A percentile compares a stretch with the other conserved stretches of the same genome.
Conservation (phyloP, 2,888 invertebrate genomes). For the Cordilura impudica region DNA sequence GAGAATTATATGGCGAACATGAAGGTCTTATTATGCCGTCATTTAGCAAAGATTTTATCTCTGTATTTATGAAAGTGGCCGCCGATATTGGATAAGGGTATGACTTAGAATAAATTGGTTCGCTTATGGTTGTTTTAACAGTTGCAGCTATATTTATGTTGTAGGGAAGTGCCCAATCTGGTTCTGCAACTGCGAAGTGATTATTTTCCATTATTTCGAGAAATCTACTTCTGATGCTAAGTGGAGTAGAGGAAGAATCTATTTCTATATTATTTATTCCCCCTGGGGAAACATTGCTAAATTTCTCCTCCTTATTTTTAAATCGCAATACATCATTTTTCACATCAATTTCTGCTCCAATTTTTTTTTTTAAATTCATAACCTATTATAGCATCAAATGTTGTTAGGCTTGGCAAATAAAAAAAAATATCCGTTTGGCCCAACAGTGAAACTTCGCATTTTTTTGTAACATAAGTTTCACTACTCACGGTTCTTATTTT, state of each 20-base stretch:
- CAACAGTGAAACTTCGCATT: neutral
- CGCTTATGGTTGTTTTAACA: too few relatives aligned
- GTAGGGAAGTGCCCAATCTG: neutral
- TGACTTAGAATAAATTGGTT: too few relatives aligned
- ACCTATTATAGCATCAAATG: too few relatives aligned
- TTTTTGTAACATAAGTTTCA: neutral
- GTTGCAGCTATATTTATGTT: too few relatives aligned
- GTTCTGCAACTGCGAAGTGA: constrained; percentile 14
- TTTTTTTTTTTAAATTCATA: constrained; percentile 1
- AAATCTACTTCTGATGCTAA: neutral
- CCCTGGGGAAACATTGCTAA: neutral
- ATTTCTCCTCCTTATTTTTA: neutral
- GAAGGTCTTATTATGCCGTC: too few relatives aligned
- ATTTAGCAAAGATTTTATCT: too few relatives aligned
- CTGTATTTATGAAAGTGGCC: too few relatives aligned
- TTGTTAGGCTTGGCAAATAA: too few relatives aligned
- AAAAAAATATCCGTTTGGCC: neutral
- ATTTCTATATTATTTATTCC: neutral
- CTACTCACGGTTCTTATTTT: neutral
- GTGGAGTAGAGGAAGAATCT: neutral
- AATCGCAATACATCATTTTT: constrained; percentile 5
- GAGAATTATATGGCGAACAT: too few relatives aligned
- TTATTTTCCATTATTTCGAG: neutral
- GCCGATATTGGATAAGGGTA: too few relatives aligned
- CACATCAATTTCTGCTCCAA: constrained; percentile 23